Evolutionary conservation across 2,113 vertebrate genomes (phyloP).

Genomic region (Podilymbus podiceps): DNA sequence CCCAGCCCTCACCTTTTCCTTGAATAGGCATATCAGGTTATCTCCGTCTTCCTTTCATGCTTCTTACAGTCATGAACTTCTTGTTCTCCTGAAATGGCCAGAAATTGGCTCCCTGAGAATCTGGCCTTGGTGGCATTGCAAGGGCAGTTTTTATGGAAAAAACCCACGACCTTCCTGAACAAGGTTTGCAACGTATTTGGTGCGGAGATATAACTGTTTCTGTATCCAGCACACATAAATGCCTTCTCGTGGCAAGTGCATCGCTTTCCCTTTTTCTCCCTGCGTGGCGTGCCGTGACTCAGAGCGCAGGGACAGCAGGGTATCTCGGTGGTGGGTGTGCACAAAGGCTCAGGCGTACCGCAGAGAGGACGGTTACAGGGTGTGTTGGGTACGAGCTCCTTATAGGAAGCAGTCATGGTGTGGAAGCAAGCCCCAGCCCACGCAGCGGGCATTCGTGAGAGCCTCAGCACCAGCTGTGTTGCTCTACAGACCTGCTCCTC

Average conservation of each 20-base stretch:
- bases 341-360: not conserved
- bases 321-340: not conserved
- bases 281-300: accelerated
- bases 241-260: not conserved
- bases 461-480: not conserved
- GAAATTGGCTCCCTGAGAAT: not conserved
- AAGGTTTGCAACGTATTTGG: not conserved
- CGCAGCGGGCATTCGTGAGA: not conserved
- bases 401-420: not conserved
- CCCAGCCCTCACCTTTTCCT: not conserved
- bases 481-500: not conserved
- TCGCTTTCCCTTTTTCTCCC: not conserved
- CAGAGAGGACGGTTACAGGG: not conserved
- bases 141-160: not conserved
- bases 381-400: not conserved
- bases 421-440: not conserved
- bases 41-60: not conserved
- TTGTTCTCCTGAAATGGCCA: not conserved
- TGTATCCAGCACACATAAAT: not conserved
- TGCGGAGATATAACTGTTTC: slow-evolving; percentile 3
- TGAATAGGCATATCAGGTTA: not conserved
- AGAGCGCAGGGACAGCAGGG: too few relatives aligned
- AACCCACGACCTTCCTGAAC: not conserved
- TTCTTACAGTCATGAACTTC: not conserved
- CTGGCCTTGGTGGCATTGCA: not conserved